Evolutionary conservation across 2,113 vertebrate genomes (phyloP).

Genomic region (Amphiprion ocellaris): DNA sequence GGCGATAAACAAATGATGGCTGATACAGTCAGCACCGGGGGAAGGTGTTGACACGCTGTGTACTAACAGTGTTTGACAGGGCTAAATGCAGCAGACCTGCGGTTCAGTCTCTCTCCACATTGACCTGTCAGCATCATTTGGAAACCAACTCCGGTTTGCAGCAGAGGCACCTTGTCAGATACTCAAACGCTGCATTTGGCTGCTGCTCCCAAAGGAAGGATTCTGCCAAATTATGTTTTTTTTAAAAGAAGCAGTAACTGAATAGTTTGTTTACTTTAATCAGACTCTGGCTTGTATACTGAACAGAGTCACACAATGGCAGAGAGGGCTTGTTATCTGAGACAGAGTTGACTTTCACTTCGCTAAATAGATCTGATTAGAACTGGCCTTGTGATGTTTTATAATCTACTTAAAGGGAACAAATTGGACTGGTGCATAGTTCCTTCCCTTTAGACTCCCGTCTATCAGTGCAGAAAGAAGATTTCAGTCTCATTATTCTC

Average conservation of each 20-base stretch:
- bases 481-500: background rate
- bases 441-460: constrained; percentile 6
- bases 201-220: constrained; percentile 47
- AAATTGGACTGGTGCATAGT: constrained; percentile 16
- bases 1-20: constrained; percentile 39
- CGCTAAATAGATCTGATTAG: constrained; percentile 52
- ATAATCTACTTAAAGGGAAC: constrained; percentile 15
- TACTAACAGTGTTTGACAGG: constrained; percentile 50
- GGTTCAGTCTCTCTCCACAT: constrained; percentile 47
- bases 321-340: constrained; percentile 30
- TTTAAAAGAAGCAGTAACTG: constrained; percentile 36
- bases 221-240: constrained; percentile 52
- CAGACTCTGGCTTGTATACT: constrained; percentile 22
- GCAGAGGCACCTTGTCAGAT: constrained; percentile 27
- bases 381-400: constrained; percentile 5
- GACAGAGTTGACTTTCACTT: constrained; percentile 24
- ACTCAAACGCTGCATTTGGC: constrained; percentile 38
- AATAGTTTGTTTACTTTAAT: constrained; percentile 59
- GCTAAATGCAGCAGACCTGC: constrained; percentile 62
- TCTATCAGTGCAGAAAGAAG: constrained; percentile 28
- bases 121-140: constrained; percentile 63
- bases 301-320: constrained; percentile 2
- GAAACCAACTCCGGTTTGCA: constrained; percentile 23
- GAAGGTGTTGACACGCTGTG: constrained; percentile 25
- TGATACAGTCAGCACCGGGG: constrained; percentile 25